Conservation (phyloP, 2,797 vertebrate species). For the Orestias chungarensis region DNA sequence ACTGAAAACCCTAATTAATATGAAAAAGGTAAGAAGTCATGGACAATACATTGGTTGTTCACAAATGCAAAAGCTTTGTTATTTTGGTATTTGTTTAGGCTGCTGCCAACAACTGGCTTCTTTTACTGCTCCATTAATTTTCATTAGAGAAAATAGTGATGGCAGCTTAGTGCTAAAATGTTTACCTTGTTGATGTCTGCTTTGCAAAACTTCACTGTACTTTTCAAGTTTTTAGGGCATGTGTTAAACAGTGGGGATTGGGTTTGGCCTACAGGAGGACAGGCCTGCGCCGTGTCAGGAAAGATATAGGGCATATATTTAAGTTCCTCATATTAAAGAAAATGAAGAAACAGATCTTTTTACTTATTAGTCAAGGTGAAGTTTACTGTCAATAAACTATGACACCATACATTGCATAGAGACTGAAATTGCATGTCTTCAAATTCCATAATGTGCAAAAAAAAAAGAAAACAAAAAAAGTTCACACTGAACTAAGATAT, state of each 20-base stretch:
- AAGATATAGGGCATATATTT: not conserved
- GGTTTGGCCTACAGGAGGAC: not conserved
- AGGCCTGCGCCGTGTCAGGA: not conserved
- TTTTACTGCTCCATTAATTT: slow-evolving; percentile 45
- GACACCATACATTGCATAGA: too few relatives aligned
- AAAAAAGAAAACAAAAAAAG: too few relatives aligned
- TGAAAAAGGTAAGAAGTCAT: slow-evolving; percentile 42
- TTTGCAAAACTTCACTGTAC: slow-evolving; percentile 29
- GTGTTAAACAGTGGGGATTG: not conserved
- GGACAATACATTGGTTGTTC: slow-evolving; percentile 45
- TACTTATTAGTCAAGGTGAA: too few relatives aligned
- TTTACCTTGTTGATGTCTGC: slow-evolving; percentile 20
- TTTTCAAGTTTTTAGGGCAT: not conserved
- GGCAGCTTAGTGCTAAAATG: slow-evolving; percentile 49
- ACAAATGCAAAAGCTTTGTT: slow-evolving; percentile 42
- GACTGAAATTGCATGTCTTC: too few relatives aligned
- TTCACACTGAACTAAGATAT: too few relatives aligned
- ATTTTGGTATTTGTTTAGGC: slow-evolving; percentile 37
- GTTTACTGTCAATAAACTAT: too few relatives aligned
- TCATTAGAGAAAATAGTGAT: slow-evolving; percentile 39
- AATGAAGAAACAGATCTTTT: not conserved
- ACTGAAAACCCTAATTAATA: slow-evolving; percentile 56
- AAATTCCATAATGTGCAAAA: too few relatives aligned
- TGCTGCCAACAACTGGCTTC: slow-evolving; percentile 35
- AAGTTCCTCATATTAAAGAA: not conserved